These are phyloP conservation scores for Apostichopus californicus DNA, from an alignment of 35 echinoderm and acorn worm genomes.

Conservation along the genomic window DNA sequence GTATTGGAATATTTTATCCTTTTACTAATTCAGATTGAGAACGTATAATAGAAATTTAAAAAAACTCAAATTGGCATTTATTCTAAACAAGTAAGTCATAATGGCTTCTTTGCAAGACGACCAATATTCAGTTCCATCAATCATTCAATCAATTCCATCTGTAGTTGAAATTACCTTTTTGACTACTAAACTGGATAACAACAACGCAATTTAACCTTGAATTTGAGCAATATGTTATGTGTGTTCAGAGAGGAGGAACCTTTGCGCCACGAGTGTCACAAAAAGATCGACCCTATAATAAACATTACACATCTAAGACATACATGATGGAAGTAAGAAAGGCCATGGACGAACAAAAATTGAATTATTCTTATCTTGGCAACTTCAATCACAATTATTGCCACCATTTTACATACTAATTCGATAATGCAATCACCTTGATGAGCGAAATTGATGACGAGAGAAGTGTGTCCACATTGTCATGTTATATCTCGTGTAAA, in stretches of 20 bases:
- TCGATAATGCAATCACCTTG: conserved; percentile 51
- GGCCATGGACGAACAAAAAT: conserved; percentile 20
- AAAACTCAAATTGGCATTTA: no score
- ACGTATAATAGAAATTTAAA: no score
- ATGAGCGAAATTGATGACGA: conserved; percentile 4
- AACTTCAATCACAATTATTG: conserved; percentile 51
- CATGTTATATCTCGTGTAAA: conserved; percentile 30
- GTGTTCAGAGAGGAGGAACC: conserved; percentile 16
- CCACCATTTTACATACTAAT: conserved; percentile 46
- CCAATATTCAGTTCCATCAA: no score
- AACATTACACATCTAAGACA: neutral
- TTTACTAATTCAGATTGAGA: no score
- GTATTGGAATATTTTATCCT: no score
- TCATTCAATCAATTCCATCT: neutral
- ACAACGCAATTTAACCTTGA: neutral
- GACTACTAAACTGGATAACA: neutral
- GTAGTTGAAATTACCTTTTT: neutral
- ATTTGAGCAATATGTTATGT: neutral
- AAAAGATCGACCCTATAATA: neutral
- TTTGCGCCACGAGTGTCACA: neutral
- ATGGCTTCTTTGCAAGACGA: neutral
- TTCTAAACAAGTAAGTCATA: no score
- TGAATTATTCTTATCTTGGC: conserved; percentile 34
- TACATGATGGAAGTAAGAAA: conserved; percentile 4
- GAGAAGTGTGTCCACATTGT: conserved; percentile 26